Conservation (phyloP, 2,797 vertebrate species). For the Anguilla anguilla region DNA sequence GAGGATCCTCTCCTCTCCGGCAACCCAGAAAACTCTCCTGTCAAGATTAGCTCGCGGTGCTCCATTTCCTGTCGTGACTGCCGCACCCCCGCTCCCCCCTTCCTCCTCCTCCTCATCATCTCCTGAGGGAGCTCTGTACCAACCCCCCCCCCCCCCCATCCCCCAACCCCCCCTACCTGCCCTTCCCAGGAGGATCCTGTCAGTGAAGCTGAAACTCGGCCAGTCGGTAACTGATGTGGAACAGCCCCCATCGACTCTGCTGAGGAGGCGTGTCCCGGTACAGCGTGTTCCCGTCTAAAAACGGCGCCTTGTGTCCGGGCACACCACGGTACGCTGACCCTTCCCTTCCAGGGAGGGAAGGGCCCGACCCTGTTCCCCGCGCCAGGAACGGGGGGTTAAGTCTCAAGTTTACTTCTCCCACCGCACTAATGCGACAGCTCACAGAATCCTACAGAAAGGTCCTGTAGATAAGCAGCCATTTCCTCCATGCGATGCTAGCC, state of each 20-base stretch:
- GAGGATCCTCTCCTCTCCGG: conserved; percentile 14
- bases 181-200: not conserved
- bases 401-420: not conserved
- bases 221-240: not conserved
- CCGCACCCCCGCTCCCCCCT: conserved; percentile 52
- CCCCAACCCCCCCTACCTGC: too few species aligned
- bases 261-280: not conserved
- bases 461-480: too few species aligned
- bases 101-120: conserved; percentile 39
- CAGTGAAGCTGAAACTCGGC: not conserved
- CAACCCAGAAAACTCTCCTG: conserved; percentile 10
- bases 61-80: conserved; percentile 58
- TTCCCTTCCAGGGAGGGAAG: too few species aligned
- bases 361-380: not conserved
- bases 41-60: conserved; percentile 48
- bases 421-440: too few species aligned
- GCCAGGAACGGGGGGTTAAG: not conserved
- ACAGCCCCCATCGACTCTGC: not conserved
- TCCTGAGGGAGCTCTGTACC: too few species aligned
- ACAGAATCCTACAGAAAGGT: too few species aligned
- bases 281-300: not conserved
- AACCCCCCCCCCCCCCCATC: too few species aligned
- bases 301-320: not conserved
- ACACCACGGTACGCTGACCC: too few species aligned
- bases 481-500: too few species aligned